phyloP scores from a whole-genome alignment of 2,888 invertebrate genomes.

The Exocentrus adspersus region DNA sequence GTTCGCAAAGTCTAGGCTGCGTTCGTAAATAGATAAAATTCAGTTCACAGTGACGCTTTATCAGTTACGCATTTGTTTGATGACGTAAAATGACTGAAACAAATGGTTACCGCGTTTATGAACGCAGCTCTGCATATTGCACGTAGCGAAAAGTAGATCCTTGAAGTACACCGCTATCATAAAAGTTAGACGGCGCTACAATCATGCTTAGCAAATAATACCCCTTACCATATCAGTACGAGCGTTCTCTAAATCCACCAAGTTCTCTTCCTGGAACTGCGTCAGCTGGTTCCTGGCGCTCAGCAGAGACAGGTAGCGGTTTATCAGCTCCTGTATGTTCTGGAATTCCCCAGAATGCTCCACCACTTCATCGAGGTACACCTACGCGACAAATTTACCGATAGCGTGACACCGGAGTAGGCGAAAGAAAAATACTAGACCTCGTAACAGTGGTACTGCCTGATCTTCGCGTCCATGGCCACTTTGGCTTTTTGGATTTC shows the following conservation, averaged over 20 bases:
- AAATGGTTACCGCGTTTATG: too few relatives aligned
- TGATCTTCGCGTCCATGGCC: conserved; percentile 67
- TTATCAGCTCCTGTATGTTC: conserved; percentile 70
- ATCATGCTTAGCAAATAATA: too few relatives aligned
- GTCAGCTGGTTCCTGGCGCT: conserved; percentile 69
- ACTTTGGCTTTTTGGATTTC: conserved; percentile 33
- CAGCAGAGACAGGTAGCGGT: conserved; percentile 72
- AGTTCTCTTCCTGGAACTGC: conserved; percentile 68
- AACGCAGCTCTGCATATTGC: too few relatives aligned
- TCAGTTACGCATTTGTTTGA: too few relatives aligned
- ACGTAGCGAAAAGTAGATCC: neutral
- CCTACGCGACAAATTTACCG: too few relatives aligned
- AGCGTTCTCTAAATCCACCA: conserved; percentile 66
- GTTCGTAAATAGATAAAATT: too few relatives aligned
- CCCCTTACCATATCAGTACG: conserved; percentile 65
- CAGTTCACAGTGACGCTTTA: too few relatives aligned
- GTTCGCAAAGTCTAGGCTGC: too few relatives aligned
- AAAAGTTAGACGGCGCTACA: too few relatives aligned
- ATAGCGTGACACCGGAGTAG: too few relatives aligned
- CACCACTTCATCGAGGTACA: conserved; percentile 69
- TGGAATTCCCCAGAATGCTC: conserved; percentile 68
- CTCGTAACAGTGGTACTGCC: conserved; percentile 70
- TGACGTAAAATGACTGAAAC: too few relatives aligned
- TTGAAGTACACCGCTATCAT: neutral
- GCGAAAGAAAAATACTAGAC: conserved; percentile 43